phyloP scores from a whole-genome alignment of 2,113 vertebrate genomes.

The Jaculus jaculus region DNA sequence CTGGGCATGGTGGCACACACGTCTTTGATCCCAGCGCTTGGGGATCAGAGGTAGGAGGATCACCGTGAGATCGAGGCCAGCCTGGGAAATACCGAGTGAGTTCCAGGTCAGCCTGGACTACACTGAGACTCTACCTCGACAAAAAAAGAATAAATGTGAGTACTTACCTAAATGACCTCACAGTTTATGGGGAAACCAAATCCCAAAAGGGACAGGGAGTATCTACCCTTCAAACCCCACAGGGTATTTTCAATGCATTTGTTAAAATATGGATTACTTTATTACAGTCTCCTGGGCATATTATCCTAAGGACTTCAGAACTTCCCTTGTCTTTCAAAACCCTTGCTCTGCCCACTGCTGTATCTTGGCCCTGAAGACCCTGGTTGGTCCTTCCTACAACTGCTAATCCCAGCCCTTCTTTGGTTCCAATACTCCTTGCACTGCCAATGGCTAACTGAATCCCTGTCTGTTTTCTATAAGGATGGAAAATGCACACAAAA shows the following conservation, averaged over 20 bases:
- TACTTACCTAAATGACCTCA: background rate
- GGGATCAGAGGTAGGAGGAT: no score
- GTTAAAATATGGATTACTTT: background rate
- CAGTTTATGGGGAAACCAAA: background rate
- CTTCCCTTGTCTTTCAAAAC: background rate
- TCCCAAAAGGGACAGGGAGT: background rate
- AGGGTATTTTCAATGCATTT: background rate
- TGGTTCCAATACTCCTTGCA: background rate
- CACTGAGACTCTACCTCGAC: no score
- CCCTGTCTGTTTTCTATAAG: slow-evolving; percentile 30
- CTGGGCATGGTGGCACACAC: no score
- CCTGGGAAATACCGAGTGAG: no score
- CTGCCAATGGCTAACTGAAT: background rate
- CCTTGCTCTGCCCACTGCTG: background rate
- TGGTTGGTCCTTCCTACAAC: background rate
- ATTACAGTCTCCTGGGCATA: background rate
- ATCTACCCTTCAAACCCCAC: background rate
- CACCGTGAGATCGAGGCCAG: no score
- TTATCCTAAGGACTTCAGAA: slow-evolving; percentile 24
- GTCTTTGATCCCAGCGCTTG: no score
- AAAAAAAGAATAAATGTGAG: no score
- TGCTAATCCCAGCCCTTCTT: background rate
- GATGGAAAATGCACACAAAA: background rate
- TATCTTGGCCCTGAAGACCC: background rate
- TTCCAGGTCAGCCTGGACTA: no score